These are phyloP conservation scores for Lithobates pipiens DNA, from an alignment of 2,797 vertebrate genomes.

Conservation along the genomic window DNA sequence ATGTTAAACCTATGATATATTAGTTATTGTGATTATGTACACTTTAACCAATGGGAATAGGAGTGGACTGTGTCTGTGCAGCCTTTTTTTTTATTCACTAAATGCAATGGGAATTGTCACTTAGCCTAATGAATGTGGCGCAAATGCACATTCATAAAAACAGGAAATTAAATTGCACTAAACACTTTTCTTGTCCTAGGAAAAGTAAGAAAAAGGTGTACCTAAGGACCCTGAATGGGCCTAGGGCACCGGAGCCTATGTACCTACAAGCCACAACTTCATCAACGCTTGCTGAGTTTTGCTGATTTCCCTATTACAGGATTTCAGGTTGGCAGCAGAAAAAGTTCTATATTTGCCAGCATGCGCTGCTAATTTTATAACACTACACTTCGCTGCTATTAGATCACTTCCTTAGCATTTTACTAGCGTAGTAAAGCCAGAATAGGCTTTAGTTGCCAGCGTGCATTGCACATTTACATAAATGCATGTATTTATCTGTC, in stretches of 20 bases:
- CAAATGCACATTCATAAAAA: too few relatives aligned
- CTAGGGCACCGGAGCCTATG: not conserved
- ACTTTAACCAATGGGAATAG: too few relatives aligned
- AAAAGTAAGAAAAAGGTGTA: too few relatives aligned
- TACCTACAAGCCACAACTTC: not conserved
- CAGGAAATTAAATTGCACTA: too few relatives aligned
- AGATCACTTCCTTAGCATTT: constrained; percentile 18
- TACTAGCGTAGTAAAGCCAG: constrained; percentile 21
- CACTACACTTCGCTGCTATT: not conserved
- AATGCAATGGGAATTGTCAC: too few relatives aligned
- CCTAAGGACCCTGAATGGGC: too few relatives aligned
- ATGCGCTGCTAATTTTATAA: not conserved
- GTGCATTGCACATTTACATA: constrained; percentile 27
- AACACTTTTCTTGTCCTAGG: too few relatives aligned
- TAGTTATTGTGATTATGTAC: too few relatives aligned
- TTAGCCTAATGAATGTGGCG: too few relatives aligned
- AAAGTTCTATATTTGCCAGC: not conserved
- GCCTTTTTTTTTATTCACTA: too few relatives aligned
- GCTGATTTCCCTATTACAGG: not conserved
- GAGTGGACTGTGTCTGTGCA: too few relatives aligned
- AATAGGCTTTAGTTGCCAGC: not conserved
- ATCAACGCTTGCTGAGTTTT: not conserved
- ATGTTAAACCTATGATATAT: too few relatives aligned
- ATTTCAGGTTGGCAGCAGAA: not conserved
- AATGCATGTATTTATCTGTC: constrained; percentile 35